A percentile compares a stretch with the other conserved stretches of the same genome.
These are phyloP conservation scores for Babylonia areolata DNA, from an alignment of 1,140 invertebrate species.

Conservation along the genomic window DNA sequence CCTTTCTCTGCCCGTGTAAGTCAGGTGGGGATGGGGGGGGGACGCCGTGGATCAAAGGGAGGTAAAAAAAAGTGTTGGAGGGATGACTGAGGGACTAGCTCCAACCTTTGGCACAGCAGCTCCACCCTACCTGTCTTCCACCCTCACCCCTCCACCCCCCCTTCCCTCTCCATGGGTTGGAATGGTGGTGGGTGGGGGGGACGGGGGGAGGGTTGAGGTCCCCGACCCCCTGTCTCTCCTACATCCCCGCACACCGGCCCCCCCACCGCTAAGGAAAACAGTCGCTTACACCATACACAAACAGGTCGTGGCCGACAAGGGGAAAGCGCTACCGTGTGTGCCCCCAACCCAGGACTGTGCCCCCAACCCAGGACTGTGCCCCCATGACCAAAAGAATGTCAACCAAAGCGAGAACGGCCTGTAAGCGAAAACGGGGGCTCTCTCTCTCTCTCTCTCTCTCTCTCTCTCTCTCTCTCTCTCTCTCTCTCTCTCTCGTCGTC, in stretches of 20 bases:
- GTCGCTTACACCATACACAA: constrained; percentile 36
- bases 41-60: neutral
- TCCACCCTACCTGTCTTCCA: neutral
- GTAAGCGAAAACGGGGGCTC: no score
- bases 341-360: no score
- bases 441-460: neutral
- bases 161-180: neutral
- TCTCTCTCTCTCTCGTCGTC: neutral
- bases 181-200: neutral
- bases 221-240: neutral
- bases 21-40: neutral
- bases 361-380: no score
- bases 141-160: neutral
- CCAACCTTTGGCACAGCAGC: constrained; percentile 11
- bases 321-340: no score
- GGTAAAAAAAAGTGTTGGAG: neutral
- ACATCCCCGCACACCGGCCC: no score
- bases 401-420: no score
- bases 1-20: no score
- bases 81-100: neutral
- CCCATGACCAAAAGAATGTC: no score
- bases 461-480: constrained; percentile 11
- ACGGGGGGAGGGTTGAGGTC: no score
- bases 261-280: constrained; percentile 28
- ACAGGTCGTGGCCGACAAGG: constrained; percentile 1